Evolutionary conservation across 2,113 vertebrate genomes (phyloP), one percentile per base, ranked within the genome.

Genomic region (Pithys albifrons): DNA sequence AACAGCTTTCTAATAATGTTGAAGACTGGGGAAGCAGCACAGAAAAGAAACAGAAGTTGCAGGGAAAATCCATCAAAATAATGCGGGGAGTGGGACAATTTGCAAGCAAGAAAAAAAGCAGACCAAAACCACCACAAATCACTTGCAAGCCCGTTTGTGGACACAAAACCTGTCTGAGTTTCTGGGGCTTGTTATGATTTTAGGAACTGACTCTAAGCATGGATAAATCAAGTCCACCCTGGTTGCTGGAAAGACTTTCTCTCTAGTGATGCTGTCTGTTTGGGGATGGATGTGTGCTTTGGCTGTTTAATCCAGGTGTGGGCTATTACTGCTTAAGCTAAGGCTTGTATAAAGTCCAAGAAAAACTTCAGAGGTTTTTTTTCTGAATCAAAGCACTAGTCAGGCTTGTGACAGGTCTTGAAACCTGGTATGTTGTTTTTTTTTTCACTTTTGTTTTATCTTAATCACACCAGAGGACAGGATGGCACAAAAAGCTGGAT

Each of bases 51-150:
- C 11, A 65, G 48, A 81, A 91, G 45, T 19, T 51, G 23, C 43
- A 37, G 19, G 49, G 10, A 43, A 41, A 75, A 13, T 65, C 46
- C 20, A 17, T 69, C 49, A 57, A 69, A 90, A 43, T 11, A 31
- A 29, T 3, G 4, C 19, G 7, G n/a, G 41, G 39, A 7, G 29
- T 0, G 1, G 35, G 20, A 39, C 14, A n/a, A 35, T 24, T 31
- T 49, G 17, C 31, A 82, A 35, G 54, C 39, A 10, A 31, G 35
- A 29, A 51, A 55, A 95, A 69, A 20, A 57, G 35, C 9, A 1
- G 4, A 15, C n/a, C 49, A 57, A 59, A 88, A 8, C 2, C 55
- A 64, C 23, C 39, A 64, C 39, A 88, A 69, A 33, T 11, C 1
- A 1, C 31, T 82, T 51, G 58, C 14, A 19, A 55, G 35, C 39